Percentiles rank a stretch among this genome's conserved stretches.
Evolutionary conservation across 2,113 vertebrate genomes (phyloP).

Genomic region (Psettodes erumei): DNA sequence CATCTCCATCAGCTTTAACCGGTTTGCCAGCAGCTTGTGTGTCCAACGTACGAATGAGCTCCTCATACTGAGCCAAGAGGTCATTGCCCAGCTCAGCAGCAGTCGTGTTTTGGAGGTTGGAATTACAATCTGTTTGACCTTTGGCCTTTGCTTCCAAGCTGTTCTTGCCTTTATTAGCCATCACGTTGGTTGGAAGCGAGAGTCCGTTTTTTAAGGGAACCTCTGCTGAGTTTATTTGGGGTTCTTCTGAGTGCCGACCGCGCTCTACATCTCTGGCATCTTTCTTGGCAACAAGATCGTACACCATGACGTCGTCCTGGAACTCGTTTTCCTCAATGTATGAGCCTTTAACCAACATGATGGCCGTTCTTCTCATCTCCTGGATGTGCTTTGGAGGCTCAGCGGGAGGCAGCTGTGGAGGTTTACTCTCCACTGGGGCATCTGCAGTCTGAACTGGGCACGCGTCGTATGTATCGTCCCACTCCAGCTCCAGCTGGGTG

Average conservation of each 20-base stretch:
- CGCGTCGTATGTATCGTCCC: constrained; percentile 96
- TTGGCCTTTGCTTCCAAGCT: constrained; percentile 44
- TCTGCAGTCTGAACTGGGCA: constrained; percentile 81
- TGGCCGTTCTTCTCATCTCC: constrained; percentile 92
- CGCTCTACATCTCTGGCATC: constrained; percentile 79
- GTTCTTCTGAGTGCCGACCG: constrained; percentile 5
- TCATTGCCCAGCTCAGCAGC: constrained; percentile 82
- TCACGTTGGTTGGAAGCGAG: constrained; percentile 41
- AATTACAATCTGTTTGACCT: constrained; percentile 64
- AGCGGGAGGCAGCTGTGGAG: constrained; percentile 22
- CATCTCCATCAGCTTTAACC: constrained; percentile 62
- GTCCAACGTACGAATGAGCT: constrained; percentile 90
- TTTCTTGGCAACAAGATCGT: constrained; percentile 92
- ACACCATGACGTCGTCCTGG: constrained; percentile 95
- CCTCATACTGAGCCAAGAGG: constrained; percentile 89
- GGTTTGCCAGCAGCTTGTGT: constrained; percentile 67
- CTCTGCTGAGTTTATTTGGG: constrained; percentile 15
- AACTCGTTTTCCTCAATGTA: constrained; percentile 97
- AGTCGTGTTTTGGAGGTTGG: constrained; percentile 49
- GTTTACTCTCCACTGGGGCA: constrained; percentile 22
- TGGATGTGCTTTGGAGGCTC: constrained; percentile 93
- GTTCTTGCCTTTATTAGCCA: constrained; percentile 60
- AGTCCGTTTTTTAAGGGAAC: constrained; percentile 76
- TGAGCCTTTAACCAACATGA: constrained; percentile 90
- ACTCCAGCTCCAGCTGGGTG: constrained; percentile 91